Evolutionary conservation across 2,888 invertebrate genomes (phyloP).

Genomic region (Cerastis rubricosa): DNA sequence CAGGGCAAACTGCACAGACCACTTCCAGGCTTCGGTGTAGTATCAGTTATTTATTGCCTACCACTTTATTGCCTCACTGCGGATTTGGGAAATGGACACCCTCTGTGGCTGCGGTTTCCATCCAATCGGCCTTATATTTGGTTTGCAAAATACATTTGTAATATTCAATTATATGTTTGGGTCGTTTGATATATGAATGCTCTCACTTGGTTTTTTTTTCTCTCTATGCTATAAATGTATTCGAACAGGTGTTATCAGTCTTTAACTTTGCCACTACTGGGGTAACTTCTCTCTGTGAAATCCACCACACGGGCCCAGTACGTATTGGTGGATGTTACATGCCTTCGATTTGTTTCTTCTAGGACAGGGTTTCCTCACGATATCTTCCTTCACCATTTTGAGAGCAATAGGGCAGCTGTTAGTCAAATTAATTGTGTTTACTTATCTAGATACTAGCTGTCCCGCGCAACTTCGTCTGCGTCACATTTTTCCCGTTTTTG

Average conservation of each 20-base stretch:
- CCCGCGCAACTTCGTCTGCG: no score
- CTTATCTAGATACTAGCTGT: no score
- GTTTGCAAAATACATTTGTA: conserved; percentile 67
- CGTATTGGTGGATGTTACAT: not conserved
- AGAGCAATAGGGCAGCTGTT: not conserved
- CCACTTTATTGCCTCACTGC: conserved; percentile 71
- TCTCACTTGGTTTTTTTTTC: conserved; percentile 36
- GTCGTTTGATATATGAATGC: conserved; percentile 58
- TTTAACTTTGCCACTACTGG: not conserved
- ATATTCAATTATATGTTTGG: conserved; percentile 66
- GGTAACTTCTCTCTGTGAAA: not conserved
- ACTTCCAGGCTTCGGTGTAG: conserved; percentile 73
- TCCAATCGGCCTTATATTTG: conserved; percentile 71
- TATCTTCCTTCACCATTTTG: not conserved
- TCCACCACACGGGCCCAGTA: not conserved
- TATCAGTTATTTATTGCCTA: conserved; percentile 80
- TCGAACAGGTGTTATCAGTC: not conserved
- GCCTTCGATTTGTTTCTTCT: not conserved
- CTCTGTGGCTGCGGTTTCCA: conserved; percentile 68
- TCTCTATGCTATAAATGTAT: conserved; percentile 11
- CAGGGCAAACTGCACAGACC: conserved; percentile 72
- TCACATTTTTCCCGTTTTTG: no score
- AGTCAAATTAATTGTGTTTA: no score
- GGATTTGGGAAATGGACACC: conserved; percentile 70
- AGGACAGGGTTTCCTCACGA: not conserved